Evolutionary conservation across 2,888 invertebrate species (phyloP).

Genomic region (Cerceris rybyensis): DNA sequence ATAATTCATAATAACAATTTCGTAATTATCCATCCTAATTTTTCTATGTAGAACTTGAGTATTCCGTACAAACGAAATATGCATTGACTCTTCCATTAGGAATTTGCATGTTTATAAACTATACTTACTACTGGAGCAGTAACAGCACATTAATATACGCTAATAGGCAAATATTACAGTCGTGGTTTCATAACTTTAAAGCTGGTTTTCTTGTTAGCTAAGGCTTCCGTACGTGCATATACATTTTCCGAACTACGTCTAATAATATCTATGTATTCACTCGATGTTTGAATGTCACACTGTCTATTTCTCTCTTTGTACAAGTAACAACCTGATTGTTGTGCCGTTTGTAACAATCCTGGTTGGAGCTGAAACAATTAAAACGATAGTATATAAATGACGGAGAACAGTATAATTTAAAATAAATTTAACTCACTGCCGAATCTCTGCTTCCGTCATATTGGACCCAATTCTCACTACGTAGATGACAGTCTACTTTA

Average conservation of each 20-base stretch:
- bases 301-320: constrained; percentile 46
- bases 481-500: constrained; percentile 20
- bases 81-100: constrained; percentile 14
- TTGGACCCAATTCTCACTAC: constrained; percentile 38
- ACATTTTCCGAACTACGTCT: constrained; percentile 79
- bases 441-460: constrained; percentile 34
- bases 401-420: neutral
- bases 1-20: constrained; percentile 12
- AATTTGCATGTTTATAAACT: constrained; percentile 27
- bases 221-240: constrained; percentile 79
- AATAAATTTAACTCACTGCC: constrained; percentile 34
- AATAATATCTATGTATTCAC: constrained; percentile 79
- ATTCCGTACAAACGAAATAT: neutral
- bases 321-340: constrained; percentile 41
- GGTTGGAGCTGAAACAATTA: constrained; percentile 48
- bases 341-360: constrained; percentile 36
- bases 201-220: constrained; percentile 79
- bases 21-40: constrained; percentile 19
- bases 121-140: constrained; percentile 30
- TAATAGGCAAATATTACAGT: constrained; percentile 68
- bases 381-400: neutral
- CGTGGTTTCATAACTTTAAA: constrained; percentile 81
- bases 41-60: constrained; percentile 1
- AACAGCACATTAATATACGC: constrained; percentile 29
- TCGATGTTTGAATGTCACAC: constrained; percentile 74